Base-by-base conservation (phyloP, 2,797 vertebrate species). In the Darevskia nairensis region DNA sequence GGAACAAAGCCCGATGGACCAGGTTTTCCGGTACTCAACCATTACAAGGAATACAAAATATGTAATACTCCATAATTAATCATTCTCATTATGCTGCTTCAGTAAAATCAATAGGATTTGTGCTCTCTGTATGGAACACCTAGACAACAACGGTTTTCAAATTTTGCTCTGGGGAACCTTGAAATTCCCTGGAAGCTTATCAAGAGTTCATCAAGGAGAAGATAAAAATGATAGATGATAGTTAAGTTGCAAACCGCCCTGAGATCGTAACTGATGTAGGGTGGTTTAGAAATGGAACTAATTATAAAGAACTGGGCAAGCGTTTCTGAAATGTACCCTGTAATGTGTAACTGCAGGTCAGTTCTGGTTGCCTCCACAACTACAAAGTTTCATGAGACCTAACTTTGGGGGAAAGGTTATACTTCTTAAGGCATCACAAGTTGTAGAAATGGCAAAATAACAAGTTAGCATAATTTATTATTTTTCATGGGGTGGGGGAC, bases 1-100 rank as follows among this genome's bases (percentile, higher is more conserved):
- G 89, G 91, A 93, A 86, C 83, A 92, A 89, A 66, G 90, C 93
- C 89, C 90, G 75, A 0, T 4, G 3, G 86, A 80, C 1, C 64
- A 89, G 21, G 46, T 90, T 92, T 91, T 85, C 84, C 91, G 89
- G 75, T 0, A 27, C 25, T 2, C 32, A 80, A 64, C 80, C 89
- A 91, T 86, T 0, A 83, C 72, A 39, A 89, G 71, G 82, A 92
- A 90, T 61, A 23, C 0, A 0, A 27, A 91, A 88, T 17, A 0
- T 0, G 27, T 29, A 29, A 19, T 72, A 29, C 59, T 29, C 32
- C 8, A 82, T 91, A 88, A 89, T 0, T 91, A 90, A 87, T 0
- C 1, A 66, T 89, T 75, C 83, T 68, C 0, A 0, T 0, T 6
- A 68, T 64, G 77, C 64, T 83, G 85, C 88, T 10, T 76, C 71